These are phyloP conservation scores for Lycodopsis pacificus DNA, from an alignment of 2,797 vertebrate genomes.

Conservation along the genomic window DNA sequence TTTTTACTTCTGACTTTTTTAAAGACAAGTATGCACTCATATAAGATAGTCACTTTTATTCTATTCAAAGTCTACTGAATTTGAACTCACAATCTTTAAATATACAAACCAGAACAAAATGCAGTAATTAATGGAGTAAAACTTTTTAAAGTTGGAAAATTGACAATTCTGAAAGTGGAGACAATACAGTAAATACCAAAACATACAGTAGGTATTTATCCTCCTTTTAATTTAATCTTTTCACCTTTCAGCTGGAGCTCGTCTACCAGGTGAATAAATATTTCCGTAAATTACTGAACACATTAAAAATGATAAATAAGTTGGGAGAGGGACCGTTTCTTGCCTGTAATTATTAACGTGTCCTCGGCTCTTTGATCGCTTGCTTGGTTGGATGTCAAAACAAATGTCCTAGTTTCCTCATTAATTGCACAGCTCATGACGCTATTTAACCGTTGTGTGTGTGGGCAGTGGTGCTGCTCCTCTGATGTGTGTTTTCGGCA, in stretches of 20 bases:
- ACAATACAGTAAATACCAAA: constrained; percentile 12
- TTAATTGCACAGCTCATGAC: constrained; percentile 63
- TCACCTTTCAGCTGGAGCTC: constrained; percentile 35
- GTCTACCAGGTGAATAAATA: constrained; percentile 17
- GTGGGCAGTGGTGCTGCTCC: constrained; percentile 52
- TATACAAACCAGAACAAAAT: constrained; percentile 7
- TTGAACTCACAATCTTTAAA: background rate
- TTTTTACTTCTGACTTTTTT: no score
- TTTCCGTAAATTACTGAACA: constrained; percentile 44
- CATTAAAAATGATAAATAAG: constrained; percentile 50
- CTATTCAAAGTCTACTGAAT: background rate
- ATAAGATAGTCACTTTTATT: background rate
- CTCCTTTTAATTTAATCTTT: constrained; percentile 35
- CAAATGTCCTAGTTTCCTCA: constrained; percentile 50
- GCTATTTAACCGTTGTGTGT: constrained; percentile 52
- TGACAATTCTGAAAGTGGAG: constrained; percentile 1
- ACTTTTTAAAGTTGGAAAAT: constrained; percentile 18
- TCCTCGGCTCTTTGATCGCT: constrained; percentile 59
- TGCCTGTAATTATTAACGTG: constrained; percentile 40
- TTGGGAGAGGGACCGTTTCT: constrained; percentile 31
- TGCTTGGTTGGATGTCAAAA: constrained; percentile 68
- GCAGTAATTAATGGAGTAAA: constrained; percentile 14
- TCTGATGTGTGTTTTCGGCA: constrained; percentile 45
- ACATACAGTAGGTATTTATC: constrained; percentile 31
- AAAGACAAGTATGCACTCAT: background rate